Evolutionary conservation across 2,113 vertebrate genomes (phyloP).

Genomic region (Phasianus colchicus): DNA sequence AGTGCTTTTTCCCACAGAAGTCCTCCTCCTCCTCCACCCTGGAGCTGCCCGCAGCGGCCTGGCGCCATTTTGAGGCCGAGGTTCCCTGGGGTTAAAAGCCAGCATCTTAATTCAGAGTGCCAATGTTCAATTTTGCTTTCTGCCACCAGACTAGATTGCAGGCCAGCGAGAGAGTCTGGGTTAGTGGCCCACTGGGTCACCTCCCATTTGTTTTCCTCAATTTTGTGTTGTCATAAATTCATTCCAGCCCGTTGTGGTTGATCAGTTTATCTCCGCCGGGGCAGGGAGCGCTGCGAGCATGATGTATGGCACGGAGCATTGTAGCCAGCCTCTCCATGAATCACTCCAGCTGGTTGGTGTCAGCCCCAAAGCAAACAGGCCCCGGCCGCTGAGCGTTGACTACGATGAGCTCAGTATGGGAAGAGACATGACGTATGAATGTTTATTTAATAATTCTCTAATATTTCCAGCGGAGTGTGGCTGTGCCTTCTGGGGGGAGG

Average conservation of each 20-base stretch:
- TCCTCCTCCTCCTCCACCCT: slow-evolving; percentile 4
- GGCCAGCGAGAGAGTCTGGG: slow-evolving; percentile 78
- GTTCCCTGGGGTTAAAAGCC: slow-evolving; percentile 78
- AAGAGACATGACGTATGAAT: slow-evolving; percentile 89
- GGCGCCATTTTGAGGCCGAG: slow-evolving; percentile 63
- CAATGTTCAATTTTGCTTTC: slow-evolving; percentile 85
- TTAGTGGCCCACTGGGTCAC: slow-evolving; percentile 86
- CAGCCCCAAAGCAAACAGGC: slow-evolving; percentile 85
- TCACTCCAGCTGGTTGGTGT: slow-evolving; percentile 92
- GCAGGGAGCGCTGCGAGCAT: slow-evolving; percentile 84
- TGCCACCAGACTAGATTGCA: slow-evolving; percentile 86
- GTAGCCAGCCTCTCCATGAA: slow-evolving; percentile 90
- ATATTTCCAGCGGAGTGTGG: slow-evolving; percentile 85
- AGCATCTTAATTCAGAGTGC: slow-evolving; percentile 84
- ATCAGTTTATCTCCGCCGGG: slow-evolving; percentile 85
- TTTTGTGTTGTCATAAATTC: slow-evolving; percentile 95
- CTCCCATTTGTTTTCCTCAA: slow-evolving; percentile 90
- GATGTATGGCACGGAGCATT: slow-evolving; percentile 86
- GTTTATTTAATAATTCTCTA: slow-evolving; percentile 93
- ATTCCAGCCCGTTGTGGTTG: slow-evolving; percentile 88
- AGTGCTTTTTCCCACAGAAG: background rate
- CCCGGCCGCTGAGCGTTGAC: slow-evolving; percentile 77
- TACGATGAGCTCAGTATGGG: slow-evolving; percentile 84
- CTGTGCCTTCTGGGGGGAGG: slow-evolving; percentile 64
- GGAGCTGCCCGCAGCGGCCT: background rate